Conservation (phyloP, 2,888 invertebrate genomes). For the Vannuccia rotundouncinata region DNA sequence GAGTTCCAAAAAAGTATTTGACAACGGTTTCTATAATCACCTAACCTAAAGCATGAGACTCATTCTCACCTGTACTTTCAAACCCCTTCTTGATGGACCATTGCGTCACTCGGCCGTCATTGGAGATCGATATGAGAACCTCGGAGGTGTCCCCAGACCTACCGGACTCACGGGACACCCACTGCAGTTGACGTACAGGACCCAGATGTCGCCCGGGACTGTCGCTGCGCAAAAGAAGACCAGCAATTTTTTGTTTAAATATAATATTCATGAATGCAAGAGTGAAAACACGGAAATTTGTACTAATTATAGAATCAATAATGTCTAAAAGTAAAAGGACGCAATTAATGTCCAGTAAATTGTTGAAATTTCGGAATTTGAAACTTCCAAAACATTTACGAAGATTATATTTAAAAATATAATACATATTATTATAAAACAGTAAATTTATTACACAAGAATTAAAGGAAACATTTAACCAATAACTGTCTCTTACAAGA, state of each 20-base stretch:
- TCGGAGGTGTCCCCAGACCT: slow-evolving; percentile 43
- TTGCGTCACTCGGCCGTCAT: slow-evolving; percentile 56
- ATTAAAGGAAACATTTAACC: no score
- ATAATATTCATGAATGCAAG: no score
- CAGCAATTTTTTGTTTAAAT: background rate
- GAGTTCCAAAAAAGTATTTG: background rate
- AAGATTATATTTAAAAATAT: background rate
- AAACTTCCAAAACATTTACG: background rate
- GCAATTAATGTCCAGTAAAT: no score
- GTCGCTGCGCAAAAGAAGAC: slow-evolving; percentile 44
- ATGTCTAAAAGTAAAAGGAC: no score
- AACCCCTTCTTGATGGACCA: slow-evolving; percentile 57
- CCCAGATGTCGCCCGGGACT: slow-evolving; percentile 51
- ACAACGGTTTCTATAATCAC: background rate
- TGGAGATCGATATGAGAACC: slow-evolving; percentile 55
- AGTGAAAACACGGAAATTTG: no score
- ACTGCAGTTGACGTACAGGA: slow-evolving; percentile 55
- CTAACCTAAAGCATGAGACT: no score
- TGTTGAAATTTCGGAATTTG: no score
- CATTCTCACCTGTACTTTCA: slow-evolving; percentile 51
- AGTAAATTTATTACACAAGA: no score
- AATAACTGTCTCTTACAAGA: no score
- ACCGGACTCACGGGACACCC: slow-evolving; percentile 55
- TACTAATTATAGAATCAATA: no score
- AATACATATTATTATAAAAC: no score